A percentile compares a stretch with the other conserved stretches of the same genome.
Evolutionary conservation across 2,888 invertebrate species (phyloP).

Genomic region (Hyppa rectilinea): DNA sequence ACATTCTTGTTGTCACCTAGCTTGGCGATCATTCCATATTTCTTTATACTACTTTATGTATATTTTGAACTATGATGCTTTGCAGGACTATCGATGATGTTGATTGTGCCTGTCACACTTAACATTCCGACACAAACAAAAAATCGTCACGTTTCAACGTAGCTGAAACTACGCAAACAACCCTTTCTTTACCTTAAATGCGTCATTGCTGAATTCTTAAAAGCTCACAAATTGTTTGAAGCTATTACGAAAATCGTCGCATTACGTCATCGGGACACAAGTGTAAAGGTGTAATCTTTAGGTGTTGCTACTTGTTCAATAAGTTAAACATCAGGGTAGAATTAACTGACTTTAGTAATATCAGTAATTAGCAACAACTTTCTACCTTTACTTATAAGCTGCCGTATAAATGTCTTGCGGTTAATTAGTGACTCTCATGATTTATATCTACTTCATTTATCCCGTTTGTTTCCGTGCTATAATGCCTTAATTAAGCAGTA

Average conservation of each 20-base stretch:
- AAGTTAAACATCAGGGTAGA: background rate
- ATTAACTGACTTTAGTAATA: conserved; percentile 2
- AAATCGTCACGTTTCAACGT: conserved; percentile 1
- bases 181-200: background rate
- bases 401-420: background rate
- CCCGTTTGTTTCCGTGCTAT: conserved; percentile 14
- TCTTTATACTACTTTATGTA: conserved; percentile 13
- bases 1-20: conserved; percentile 18
- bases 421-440: conserved; percentile 21
- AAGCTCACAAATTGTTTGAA: conserved; percentile 30
- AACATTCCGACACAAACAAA: conserved; percentile 2
- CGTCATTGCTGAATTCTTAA: conserved; percentile 32
- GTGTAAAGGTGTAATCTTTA: conserved; percentile 25
- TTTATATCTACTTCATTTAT: conserved; percentile 24
- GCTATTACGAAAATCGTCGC: conserved; percentile 27
- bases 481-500: conserved; percentile 7
- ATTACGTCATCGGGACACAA: conserved; percentile 40
- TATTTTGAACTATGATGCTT: conserved; percentile 14
- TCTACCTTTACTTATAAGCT: background rate
- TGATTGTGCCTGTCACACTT: background rate
- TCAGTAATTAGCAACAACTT: conserved; percentile 13
- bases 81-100: background rate
- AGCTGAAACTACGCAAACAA: conserved; percentile 10
- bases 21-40: background rate
- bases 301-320: conserved; percentile 16